Percentiles rank a stretch among this genome's conserved stretches.
Conservation (phyloP, 2,888 invertebrate genomes). For the Lasioglossum morio region DNA sequence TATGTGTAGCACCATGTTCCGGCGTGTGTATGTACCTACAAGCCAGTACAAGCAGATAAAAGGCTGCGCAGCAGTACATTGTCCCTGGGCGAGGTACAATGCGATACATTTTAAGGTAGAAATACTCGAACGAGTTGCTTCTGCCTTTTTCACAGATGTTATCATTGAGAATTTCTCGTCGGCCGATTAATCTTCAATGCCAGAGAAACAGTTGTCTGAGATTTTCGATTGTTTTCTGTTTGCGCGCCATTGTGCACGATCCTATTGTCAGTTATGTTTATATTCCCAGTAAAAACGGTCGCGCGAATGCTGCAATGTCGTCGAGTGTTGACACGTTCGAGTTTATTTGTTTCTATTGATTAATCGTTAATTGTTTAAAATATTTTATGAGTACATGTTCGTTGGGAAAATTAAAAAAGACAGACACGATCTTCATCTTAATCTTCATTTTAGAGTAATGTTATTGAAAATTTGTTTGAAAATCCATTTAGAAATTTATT, state of each 20-base stretch:
- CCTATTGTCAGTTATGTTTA: neutral
- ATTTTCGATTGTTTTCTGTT: conserved; percentile 8
- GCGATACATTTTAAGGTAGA: conserved; percentile 15
- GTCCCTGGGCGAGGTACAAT: neutral
- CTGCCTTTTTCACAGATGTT: conserved; percentile 15
- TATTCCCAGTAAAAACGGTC: neutral
- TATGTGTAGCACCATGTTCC: neutral
- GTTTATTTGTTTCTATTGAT: neutral
- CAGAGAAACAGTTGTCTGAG: neutral
- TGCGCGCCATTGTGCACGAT: neutral
- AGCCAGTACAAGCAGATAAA: neutral
- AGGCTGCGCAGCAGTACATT: neutral
- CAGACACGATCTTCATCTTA: too few relatives aligned
- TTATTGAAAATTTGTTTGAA: neutral
- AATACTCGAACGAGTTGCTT: conserved; percentile 5
- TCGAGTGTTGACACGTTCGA: neutral
- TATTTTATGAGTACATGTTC: too few relatives aligned
- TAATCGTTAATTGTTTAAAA: neutral
- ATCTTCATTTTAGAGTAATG: too few relatives aligned
- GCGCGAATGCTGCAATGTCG: neutral
- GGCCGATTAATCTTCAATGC: neutral
- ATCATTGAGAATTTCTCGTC: conserved; percentile 6
- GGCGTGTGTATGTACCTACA: neutral
- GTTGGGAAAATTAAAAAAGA: too few relatives aligned
- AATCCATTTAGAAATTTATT: neutral